Base-by-base conservation (phyloP, 2,888 invertebrate species). In the Netelia inedita region DNA sequence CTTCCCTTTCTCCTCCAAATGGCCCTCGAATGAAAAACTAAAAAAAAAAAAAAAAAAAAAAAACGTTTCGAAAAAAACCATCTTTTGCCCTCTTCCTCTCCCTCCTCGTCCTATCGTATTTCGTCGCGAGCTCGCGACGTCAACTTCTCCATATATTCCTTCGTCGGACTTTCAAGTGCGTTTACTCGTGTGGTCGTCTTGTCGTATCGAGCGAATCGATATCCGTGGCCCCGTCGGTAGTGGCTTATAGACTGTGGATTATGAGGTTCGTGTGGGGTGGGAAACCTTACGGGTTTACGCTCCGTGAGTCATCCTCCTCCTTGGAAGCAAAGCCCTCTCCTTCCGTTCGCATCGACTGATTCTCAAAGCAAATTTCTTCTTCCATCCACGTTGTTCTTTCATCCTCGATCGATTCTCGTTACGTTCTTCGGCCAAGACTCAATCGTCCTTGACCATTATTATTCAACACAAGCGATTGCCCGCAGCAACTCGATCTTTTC, bases 211-310 rank as follows among this genome's bases (percentile, higher is more conserved):
- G 59, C 69, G 68, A 83, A 86, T 85, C 83, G 83, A 87, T 85
- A 85, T 81, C 68, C 78, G 85, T 65, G 41, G 71, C 85, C 63
- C 65, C 57, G 43, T 23, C 71, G 74, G 8, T 63, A 50, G 69
- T 43, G 28, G 74, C 41, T 71, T 74, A 78, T 53, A 75, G 74
- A 81, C 79, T 68, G 43, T 87, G 88, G 89, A 91, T 92, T 90
- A 89, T 85, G 87, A 90, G 89, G 87, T 87, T 87, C 85, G 87
- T 83, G 88, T 86, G 88, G 84, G 78, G 69, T 69, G 69, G 74
- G 91, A 92, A 92, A 90, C 91, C 91, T 89, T 91, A 90, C 87
- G 88, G 88, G 76, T 57, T 43, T 28, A 1, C 14, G 46, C 43
- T 19, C 10, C 50, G 46, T 35, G 35, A 35, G 35, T 35, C 35